phyloP scores from a whole-genome alignment of 2,797 vertebrate genomes.

The Ctenochaetus hawaiiensis region DNA sequence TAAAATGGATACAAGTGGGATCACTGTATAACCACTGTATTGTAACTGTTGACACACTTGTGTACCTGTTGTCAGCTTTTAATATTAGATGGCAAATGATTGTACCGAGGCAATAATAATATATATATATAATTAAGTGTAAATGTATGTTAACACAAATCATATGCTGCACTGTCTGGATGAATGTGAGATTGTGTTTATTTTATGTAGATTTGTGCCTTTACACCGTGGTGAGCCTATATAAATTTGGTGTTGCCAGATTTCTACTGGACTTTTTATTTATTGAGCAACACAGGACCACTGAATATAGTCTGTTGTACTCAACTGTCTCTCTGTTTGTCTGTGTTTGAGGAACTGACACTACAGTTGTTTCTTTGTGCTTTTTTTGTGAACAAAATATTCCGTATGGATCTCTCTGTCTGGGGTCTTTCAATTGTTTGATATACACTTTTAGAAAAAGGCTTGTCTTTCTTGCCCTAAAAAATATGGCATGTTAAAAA shows the following conservation, averaged over 20 bases:
- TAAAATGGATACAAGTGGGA: conserved; percentile 2
- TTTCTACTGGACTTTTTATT: conserved; percentile 31
- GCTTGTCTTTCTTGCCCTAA: conserved; percentile 21
- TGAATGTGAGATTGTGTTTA: conserved; percentile 35
- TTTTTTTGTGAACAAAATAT: conserved; percentile 39
- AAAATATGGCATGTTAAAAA: conserved; percentile 21
- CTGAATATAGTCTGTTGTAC: conserved; percentile 25
- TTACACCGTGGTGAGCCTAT: conserved; percentile 54
- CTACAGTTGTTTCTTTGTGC: conserved; percentile 34
- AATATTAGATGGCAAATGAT: conserved; percentile 52
- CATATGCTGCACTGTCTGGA: conserved; percentile 41
- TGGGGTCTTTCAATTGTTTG: conserved; percentile 32
- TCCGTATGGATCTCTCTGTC: conserved; percentile 33
- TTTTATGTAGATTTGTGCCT: conserved; percentile 64
- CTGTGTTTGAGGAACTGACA: conserved; percentile 18
- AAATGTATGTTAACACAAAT: conserved; percentile 34
- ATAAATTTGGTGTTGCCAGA: conserved; percentile 32
- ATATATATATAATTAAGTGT: conserved; percentile 31
- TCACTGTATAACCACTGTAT: conserved; percentile 7
- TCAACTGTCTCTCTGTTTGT: conserved; percentile 17
- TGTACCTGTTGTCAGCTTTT: conserved; percentile 52
- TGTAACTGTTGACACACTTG: conserved; percentile 39
- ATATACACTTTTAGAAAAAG: conserved; percentile 57
- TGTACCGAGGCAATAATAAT: conserved; percentile 65
- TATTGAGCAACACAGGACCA: conserved; percentile 39